These are phyloP conservation scores for Lypha dubia DNA, from an alignment of 2,888 invertebrate species.

Conservation along the genomic window DNA sequence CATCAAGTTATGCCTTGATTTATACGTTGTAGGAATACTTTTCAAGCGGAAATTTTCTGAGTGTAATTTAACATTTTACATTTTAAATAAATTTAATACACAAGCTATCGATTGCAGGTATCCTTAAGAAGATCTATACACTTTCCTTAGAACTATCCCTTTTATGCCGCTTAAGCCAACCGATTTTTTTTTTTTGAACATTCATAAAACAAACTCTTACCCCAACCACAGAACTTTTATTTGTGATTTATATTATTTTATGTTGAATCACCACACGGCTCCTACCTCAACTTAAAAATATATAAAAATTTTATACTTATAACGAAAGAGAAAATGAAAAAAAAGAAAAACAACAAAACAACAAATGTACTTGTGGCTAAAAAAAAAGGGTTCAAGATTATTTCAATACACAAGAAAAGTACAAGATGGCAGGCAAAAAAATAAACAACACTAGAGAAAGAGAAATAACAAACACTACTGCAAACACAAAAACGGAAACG, in stretches of 20 bases:
- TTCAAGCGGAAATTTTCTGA: too few relatives aligned
- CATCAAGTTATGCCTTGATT: too few relatives aligned
- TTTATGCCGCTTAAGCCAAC: neutral
- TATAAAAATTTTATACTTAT: constrained; percentile 26
- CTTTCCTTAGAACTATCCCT: neutral
- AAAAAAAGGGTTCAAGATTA: constrained; percentile 59
- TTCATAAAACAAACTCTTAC: neutral
- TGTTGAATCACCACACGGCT: constrained; percentile 29
- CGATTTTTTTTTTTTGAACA: neutral
- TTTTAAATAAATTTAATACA: too few relatives aligned
- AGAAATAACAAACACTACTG: neutral
- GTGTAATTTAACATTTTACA: too few relatives aligned
- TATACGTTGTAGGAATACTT: too few relatives aligned
- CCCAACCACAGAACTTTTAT: neutral
- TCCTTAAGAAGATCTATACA: neutral
- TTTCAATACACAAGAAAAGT: constrained; percentile 53
- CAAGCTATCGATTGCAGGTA: neutral
- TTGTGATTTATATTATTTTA: constrained; percentile 32
- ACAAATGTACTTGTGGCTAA: constrained; percentile 29
- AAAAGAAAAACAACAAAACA: neutral
- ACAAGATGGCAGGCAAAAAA: constrained; percentile 30
- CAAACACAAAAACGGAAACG: constrained; percentile 41
- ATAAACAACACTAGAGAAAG: neutral
- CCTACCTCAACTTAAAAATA: constrained; percentile 8
- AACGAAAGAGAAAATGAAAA: constrained; percentile 5